phyloP scores from a whole-genome alignment of 2,888 invertebrate genomes.

The Spicauda simplicius region DNA sequence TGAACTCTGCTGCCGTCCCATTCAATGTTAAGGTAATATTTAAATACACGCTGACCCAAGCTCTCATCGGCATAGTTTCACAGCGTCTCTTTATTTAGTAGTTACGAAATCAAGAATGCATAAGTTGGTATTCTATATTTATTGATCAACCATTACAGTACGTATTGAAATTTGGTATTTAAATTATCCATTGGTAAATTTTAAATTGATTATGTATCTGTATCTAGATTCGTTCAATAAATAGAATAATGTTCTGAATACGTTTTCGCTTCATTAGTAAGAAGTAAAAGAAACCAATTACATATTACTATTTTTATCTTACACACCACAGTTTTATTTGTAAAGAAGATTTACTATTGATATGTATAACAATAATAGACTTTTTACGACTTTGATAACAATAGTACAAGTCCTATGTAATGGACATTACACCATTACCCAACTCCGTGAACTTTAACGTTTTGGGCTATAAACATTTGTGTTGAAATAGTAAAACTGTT shows the following conservation, averaged over 20 bases:
- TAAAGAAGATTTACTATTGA: slow-evolving; percentile 19
- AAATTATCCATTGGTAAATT: not conserved
- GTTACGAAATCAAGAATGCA: slow-evolving; percentile 1
- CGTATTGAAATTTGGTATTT: not conserved
- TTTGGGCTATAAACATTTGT: slow-evolving; percentile 42
- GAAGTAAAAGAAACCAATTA: not conserved
- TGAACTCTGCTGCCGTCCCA: slow-evolving; percentile 55
- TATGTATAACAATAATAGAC: too few relatives aligned
- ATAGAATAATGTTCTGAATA: not conserved
- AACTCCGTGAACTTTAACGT: slow-evolving; percentile 34
- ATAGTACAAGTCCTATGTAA: slow-evolving; percentile 26
- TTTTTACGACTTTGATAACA: slow-evolving; percentile 32
- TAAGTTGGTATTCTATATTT: not conserved
- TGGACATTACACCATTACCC: slow-evolving; percentile 22
- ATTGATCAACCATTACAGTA: not conserved
- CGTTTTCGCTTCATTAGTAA: not conserved
- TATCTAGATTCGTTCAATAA: not conserved
- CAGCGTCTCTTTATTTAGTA: not conserved
- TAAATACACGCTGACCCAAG: slow-evolving; percentile 17
- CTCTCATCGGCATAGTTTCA: slow-evolving; percentile 15
- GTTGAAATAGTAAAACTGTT: slow-evolving; percentile 69
- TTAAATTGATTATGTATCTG: not conserved
- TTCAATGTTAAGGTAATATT: slow-evolving; percentile 38
- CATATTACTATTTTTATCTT: not conserved
- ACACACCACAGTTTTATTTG: not conserved